Conservation (phyloP, 2,888 invertebrate genomes). For the Zeuzera pyrina region DNA sequence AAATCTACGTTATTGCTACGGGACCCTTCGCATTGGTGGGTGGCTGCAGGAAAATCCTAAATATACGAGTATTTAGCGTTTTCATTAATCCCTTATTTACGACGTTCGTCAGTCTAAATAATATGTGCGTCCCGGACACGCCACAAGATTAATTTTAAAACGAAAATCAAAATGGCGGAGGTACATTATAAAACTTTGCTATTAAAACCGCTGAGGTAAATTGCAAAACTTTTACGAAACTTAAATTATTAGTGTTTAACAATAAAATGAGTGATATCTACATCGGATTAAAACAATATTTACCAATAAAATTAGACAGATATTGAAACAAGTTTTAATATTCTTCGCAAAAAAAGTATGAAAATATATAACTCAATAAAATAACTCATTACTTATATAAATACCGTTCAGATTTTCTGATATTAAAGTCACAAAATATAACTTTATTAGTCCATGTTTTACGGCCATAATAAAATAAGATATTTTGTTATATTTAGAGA, state of each 20-base stretch:
- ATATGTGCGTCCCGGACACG: conserved; percentile 47
- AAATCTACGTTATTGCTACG: conserved; percentile 30
- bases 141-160: conserved; percentile 54
- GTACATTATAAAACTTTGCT: conserved; percentile 28
- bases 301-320: no score
- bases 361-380: no score
- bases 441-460: no score
- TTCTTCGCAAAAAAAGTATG: no score
- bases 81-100: conserved; percentile 52
- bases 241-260: conserved; percentile 39
- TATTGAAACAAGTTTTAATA: no score
- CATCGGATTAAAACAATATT: no score
- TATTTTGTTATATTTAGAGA: no score
- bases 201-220: conserved; percentile 30
- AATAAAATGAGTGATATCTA: conserved; percentile 23
- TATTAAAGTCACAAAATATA: no score
- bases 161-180: conserved; percentile 47
- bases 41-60: conserved; percentile 37
- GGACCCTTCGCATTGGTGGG: conserved; percentile 16
- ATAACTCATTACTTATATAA: no score
- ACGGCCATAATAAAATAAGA: no score
- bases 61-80: conserved; percentile 53
- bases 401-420: no score
- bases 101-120: conserved; percentile 52
- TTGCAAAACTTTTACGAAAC: conserved; percentile 31